Percentiles rank a stretch among this genome's conserved stretches.
Evolutionary conservation across 1,140 invertebrate genomes (phyloP).

Genomic region (Drosophila bocki): DNA sequence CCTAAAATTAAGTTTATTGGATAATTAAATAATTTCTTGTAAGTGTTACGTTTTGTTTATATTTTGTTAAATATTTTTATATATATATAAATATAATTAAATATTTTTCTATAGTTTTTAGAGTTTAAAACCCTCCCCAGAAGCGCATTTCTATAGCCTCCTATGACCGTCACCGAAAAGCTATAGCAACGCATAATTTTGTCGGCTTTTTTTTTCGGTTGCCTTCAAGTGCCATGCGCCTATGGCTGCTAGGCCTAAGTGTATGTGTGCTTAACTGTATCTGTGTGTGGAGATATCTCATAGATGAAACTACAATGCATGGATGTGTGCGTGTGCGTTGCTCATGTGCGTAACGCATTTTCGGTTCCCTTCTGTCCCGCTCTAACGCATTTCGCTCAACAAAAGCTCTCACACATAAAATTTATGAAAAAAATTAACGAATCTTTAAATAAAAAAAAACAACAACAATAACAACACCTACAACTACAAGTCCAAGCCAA

Average conservation of each 20-base stretch:
- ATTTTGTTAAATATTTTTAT: no score
- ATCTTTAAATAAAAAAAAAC: constrained; percentile 77
- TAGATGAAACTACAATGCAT: constrained; percentile 17
- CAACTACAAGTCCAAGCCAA: constrained; percentile 41
- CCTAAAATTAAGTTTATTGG: no score
- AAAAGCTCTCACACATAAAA: constrained; percentile 51
- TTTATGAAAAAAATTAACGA: constrained; percentile 76
- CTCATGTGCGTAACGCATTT: constrained; percentile 78
- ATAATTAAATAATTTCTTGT: no score
- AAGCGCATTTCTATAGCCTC: constrained; percentile 49
- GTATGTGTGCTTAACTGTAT: not conserved
- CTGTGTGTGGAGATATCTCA: constrained; percentile 28
- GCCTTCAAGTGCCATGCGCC: constrained; percentile 62
- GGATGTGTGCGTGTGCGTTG: constrained; percentile 26
- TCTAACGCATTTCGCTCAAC: constrained; percentile 71
- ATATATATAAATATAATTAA: no score
- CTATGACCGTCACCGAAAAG: constrained; percentile 29
- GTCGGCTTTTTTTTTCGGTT: constrained; percentile 7
- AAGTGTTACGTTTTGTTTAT: no score
- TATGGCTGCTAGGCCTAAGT: constrained; percentile 13
- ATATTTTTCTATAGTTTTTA: no score
- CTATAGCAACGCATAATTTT: constrained; percentile 51
- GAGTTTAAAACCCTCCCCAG: not conserved
- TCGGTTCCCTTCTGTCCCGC: constrained; percentile 47
- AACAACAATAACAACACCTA: constrained; percentile 28